Conservation (phyloP, 2,113 vertebrate species). For the Apaloderma vittatum region DNA sequence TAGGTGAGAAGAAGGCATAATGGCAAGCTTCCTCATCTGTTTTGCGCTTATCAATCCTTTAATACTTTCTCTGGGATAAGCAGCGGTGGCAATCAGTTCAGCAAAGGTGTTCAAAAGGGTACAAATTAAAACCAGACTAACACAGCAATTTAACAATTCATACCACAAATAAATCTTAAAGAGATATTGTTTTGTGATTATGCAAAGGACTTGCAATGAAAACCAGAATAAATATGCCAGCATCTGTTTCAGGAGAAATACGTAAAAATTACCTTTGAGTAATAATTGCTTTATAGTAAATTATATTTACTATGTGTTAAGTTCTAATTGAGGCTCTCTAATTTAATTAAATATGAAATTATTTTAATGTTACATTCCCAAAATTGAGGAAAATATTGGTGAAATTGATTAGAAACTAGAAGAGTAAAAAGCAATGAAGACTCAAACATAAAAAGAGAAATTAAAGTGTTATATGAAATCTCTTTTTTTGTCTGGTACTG, state of each 20-base stretch:
- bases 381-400: constrained; percentile 70
- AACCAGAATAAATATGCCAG: not conserved
- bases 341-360: constrained; percentile 78
- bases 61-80: not conserved
- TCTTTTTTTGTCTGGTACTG: constrained; percentile 71
- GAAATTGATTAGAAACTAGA: constrained; percentile 70
- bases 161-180: not conserved
- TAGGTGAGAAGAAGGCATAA: not conserved
- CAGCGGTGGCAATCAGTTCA: not conserved
- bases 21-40: not conserved
- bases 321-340: constrained; percentile 67
- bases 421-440: constrained; percentile 63
- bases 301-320: constrained; percentile 67
- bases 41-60: not conserved
- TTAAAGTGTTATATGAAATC: constrained; percentile 58
- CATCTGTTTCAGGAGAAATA: constrained; percentile 58
- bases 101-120: not conserved
- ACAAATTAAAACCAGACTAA: not conserved
- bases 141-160: not conserved
- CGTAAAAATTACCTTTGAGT: constrained; percentile 65
- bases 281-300: constrained; percentile 77
- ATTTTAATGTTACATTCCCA: constrained; percentile 5
- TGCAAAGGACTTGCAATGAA: constrained; percentile 7
- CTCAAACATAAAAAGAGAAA: constrained; percentile 70
- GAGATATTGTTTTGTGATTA: constrained; percentile 32